Evolutionary conservation across 2,113 vertebrate genomes (phyloP).

Genomic region (Pimephales promelas): DNA sequence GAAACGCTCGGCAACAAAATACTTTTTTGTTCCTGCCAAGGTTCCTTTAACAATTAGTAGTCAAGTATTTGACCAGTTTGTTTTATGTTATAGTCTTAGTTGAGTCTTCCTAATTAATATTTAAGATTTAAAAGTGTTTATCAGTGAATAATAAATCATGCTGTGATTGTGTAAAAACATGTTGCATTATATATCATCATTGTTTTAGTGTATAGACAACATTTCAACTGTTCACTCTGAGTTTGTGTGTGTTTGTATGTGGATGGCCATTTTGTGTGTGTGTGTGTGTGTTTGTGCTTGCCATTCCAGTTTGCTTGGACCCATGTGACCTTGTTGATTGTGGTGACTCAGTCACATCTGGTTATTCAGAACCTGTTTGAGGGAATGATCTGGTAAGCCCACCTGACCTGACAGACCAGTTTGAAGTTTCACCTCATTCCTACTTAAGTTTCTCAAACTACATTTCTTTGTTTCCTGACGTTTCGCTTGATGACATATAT

Average conservation of each 20-base stretch:
- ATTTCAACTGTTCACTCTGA: conserved; percentile 40
- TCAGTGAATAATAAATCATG: not conserved
- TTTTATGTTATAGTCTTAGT: not conserved
- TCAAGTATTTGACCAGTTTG: not conserved
- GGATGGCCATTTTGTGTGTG: conserved; percentile 70
- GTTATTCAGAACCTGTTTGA: conserved; percentile 99
- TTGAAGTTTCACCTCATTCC: conserved; percentile 18
- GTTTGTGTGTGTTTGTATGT: conserved; percentile 20
- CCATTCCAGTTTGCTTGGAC: conserved; percentile 99
- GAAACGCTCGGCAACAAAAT: not conserved
- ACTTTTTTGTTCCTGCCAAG: not conserved
- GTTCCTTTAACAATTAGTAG: not conserved
- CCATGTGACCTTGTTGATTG: conserved; percentile 99
- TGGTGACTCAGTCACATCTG: conserved; percentile 99
- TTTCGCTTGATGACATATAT: not conserved
- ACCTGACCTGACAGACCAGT: conserved; percentile 43
- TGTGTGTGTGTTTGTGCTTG: conserved; percentile 84
- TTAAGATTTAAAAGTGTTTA: not conserved
- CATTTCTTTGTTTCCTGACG: conserved; percentile 15
- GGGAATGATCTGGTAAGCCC: conserved; percentile 99
- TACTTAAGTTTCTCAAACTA: conserved; percentile 1
- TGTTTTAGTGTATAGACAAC: conserved; percentile 2
- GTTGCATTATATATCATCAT: conserved; percentile 24
- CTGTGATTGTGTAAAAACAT: conserved; percentile 8
- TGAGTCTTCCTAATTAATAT: not conserved